A percentile compares a stretch with the other conserved stretches of the same genome.
phyloP scores from a whole-genome alignment of 2,797 vertebrate genomes.

The Gorsachius magnificus region DNA sequence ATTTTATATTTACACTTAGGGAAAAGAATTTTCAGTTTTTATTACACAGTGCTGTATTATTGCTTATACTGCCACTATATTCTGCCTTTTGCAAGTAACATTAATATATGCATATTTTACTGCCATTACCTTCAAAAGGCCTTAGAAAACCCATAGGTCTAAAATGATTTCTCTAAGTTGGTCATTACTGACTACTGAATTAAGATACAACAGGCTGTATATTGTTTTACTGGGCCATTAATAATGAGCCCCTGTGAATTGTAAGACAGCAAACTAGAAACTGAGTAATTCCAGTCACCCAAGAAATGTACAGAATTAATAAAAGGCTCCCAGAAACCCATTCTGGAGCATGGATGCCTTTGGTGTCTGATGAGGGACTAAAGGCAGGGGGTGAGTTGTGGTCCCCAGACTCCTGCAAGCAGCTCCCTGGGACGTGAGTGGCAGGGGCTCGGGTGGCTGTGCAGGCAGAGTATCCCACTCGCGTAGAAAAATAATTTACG shows the following conservation, averaged over 20 bases:
- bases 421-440: not conserved
- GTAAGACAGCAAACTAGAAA: constrained; percentile 50
- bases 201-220: constrained; percentile 65
- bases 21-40: constrained; percentile 69
- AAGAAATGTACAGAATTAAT: constrained; percentile 40
- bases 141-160: constrained; percentile 59
- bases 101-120: constrained; percentile 72
- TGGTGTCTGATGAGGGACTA: not conserved
- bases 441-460: not conserved
- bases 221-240: constrained; percentile 73
- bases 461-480: not conserved
- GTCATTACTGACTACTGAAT: constrained; percentile 65
- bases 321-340: constrained; percentile 22
- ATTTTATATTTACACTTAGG: constrained; percentile 71
- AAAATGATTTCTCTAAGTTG: constrained; percentile 54
- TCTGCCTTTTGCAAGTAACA: constrained; percentile 56
- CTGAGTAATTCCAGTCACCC: constrained; percentile 42
- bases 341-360: not conserved
- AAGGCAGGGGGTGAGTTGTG: not conserved
- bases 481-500: accelerated
- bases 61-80: constrained; percentile 60
- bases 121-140: constrained; percentile 67
- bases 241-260: constrained; percentile 54
- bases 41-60: constrained; percentile 55
- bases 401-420: not conserved